A percentile compares a stretch with the other conserved stretches of the same genome.
phyloP scores from a whole-genome alignment of 2,797 vertebrate species.

The Anabacerthia variegaticeps region DNA sequence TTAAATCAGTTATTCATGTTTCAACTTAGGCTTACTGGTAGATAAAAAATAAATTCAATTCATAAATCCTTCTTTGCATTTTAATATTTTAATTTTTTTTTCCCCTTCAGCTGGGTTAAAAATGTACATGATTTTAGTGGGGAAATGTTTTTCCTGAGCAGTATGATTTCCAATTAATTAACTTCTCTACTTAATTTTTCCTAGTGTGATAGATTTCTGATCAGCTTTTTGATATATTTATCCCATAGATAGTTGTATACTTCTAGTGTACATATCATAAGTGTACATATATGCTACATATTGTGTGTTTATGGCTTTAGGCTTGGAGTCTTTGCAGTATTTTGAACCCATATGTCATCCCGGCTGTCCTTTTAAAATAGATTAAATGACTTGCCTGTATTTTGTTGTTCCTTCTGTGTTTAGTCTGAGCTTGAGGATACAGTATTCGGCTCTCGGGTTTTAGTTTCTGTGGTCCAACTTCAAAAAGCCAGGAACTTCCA shows the following conservation, averaged over 20 bases:
- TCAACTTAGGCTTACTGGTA: slow-evolving; percentile 60
- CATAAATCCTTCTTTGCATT: slow-evolving; percentile 62
- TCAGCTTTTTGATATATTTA: not conserved
- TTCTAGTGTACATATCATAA: not conserved
- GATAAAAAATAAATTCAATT: slow-evolving; percentile 67
- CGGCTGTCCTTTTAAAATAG: slow-evolving; percentile 5
- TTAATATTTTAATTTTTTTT: not conserved
- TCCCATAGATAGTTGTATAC: not conserved
- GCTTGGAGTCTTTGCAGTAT: not conserved
- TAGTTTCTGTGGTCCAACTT: not conserved
- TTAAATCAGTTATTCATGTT: slow-evolving; percentile 73
- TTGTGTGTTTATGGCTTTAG: not conserved
- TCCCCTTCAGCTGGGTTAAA: not conserved
- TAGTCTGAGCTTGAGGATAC: not conserved
- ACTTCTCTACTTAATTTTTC: not conserved
- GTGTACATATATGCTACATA: not conserved
- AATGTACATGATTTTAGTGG: not conserved
- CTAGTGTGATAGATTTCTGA: not conserved
- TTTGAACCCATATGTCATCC: slow-evolving; percentile 48
- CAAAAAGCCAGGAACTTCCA: not conserved
- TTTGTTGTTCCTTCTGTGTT: not conserved
- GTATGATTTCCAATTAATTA: not conserved
- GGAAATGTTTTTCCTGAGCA: not conserved
- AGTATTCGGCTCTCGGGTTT: not conserved
- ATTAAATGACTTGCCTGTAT: not conserved